Evolutionary conservation across 1,140 invertebrate species (phyloP), one percentile per base, ranked within the genome.

Genomic region (Hycleus cichorii): DNA sequence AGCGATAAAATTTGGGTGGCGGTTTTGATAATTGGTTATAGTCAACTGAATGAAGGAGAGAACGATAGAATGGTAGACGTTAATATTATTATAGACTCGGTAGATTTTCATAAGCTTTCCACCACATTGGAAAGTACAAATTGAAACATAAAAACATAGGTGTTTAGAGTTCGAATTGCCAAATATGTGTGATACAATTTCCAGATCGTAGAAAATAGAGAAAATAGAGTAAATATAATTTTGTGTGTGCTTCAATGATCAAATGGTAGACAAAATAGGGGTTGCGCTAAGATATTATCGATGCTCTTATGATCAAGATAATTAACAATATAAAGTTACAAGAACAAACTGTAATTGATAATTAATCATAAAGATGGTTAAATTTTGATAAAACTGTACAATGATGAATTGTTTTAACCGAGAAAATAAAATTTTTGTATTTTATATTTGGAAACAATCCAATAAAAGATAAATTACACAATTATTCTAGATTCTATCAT

Each of bases 1-100:
- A 42, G 18, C 47, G 54, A 57, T 57, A 48, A 57, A 48, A 43
- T 39, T 18, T 38, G 38, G 26, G 46, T 18, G 24, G 54, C 42
- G 54, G 47, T 57, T 55, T 55, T 47, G 46, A 48, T 56, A 55
- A 55, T 56, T 56, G 25, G 18, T 32, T 9, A 42, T 42, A 52
- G 25, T 55, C 26, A 27, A 24, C n/a, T 10, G 4, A 42, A 10
- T 46, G 45, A 47, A 55, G 12, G 45, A 25, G 18, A 47, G 10
- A 47, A 47, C 4, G 25, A 27, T 45, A 45, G 11, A 45, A 6
- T 42, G 18, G 18, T 32, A 32, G 7, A 32, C 32, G 4, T 32
- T 5, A 32, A 4, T 32, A 32, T 32, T 32, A 32, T 32, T 45
- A 12, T 11, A 18, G 0, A 18, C 18, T 18, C 18, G 18, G 18